Evolutionary conservation across 2,797 vertebrate species (phyloP).

Genomic region (Clamator glandarius): DNA sequence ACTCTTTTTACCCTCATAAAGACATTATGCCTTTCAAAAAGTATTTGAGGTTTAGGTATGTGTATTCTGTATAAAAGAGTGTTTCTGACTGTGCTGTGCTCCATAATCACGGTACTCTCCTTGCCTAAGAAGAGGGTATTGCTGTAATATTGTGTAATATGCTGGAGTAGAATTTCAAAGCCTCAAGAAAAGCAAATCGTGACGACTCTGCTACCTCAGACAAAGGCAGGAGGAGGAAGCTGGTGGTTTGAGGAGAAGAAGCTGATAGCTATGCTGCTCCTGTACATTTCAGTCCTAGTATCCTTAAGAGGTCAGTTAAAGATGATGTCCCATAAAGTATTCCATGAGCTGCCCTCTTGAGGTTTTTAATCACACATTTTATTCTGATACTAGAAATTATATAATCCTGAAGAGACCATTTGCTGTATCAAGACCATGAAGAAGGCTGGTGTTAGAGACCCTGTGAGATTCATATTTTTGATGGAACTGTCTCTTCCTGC

Average conservation of each 20-base stretch:
- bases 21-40: neutral
- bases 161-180: neutral
- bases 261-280: neutral
- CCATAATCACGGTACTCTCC: neutral
- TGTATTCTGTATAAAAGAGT: neutral
- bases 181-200: neutral
- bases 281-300: neutral
- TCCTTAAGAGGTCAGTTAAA: neutral
- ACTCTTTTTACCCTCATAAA: neutral
- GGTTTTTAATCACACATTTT: neutral
- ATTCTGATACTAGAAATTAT: neutral
- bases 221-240: neutral
- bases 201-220: neutral
- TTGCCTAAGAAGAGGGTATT: neutral
- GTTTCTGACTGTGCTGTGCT: neutral
- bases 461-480: constrained; percentile 32
- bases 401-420: neutral
- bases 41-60: neutral
- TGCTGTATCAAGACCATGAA: neutral
- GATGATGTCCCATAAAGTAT: neutral
- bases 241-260: accelerated
- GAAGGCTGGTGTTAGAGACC: neutral
- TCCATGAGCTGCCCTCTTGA: neutral
- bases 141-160: neutral
- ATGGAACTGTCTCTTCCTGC: neutral